Base-by-base conservation (phyloP, 2,113 vertebrate genomes). In the Ptychochromis oligacanthus region DNA sequence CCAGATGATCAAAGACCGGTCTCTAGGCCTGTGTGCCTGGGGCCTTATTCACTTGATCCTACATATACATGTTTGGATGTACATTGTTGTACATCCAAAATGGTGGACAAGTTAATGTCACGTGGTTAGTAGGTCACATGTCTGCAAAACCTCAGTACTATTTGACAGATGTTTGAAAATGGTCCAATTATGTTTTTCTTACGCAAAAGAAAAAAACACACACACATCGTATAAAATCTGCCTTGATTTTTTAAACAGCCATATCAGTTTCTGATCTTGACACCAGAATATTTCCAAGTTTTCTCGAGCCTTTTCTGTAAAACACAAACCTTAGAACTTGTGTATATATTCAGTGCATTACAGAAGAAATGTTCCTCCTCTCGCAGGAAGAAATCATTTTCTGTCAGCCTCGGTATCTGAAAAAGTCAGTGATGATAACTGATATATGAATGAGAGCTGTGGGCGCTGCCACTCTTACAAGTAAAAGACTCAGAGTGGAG, bases 341-440 rank as follows among this genome's bases (percentile, higher is more conserved):
- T 40, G 38, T 46, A 5, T 46, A 15, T 46, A 46, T 15, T 13
- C 18, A 46, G 64, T 43, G 38, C n/a, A 24, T 6, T 0, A 67
- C 38, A 67, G 14, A 10, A 18, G n/a, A 67, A 67, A 67, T 28
- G 64, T 46, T 46, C 24, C 18, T 22, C 40, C 12, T 14, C 0
- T 36, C 22, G 13, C 36, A 24, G 15, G 24, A 65, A 8, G 13
- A 65, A 31, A 31, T 31, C 22, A 5, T 65, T 26, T 67, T 7
- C 64, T 28, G 28, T 43, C 43, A 0, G 15, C 52, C 26, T 31
- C 46, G 7, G 17, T 31, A 0, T 28, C 20, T 11, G 26, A 31
- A 72, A 13, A 1, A 0, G 24, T 20, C 24, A 24, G 12, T 52
- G 46, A 43, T 70, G 65, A 49, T 70, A 52, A 49, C 43, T 49